Conservation (phyloP, 2,113 vertebrate genomes). For the Chlamydotis undulata region DNA sequence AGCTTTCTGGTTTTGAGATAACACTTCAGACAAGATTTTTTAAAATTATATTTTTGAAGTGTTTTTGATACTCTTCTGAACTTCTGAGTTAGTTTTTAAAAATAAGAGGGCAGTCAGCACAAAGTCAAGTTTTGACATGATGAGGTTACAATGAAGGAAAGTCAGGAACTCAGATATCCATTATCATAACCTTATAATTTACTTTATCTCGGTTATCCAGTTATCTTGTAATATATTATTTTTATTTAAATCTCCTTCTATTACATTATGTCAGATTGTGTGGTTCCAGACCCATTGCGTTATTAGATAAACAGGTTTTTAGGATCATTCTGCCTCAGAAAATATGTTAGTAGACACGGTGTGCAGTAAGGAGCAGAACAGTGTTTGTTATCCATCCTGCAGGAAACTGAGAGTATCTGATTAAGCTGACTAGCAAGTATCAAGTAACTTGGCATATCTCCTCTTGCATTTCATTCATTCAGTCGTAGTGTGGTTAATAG, state of each 20-base stretch:
- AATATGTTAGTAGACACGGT: constrained; percentile 47
- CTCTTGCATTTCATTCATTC: constrained; percentile 72
- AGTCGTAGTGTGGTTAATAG: constrained; percentile 63
- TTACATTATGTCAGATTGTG: background rate
- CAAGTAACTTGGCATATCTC: constrained; percentile 73
- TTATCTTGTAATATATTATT: background rate
- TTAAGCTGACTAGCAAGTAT: constrained; percentile 87
- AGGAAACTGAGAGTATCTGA: constrained; percentile 80
- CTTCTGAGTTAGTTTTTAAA: background rate
- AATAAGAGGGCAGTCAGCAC: background rate
- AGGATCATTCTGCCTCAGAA: constrained; percentile 1
- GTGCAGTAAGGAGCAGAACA: constrained; percentile 52
- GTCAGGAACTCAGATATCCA: background rate
- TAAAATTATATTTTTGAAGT: background rate
- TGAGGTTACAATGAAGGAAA: background rate
- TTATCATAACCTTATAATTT: background rate
- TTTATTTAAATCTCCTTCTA: background rate
- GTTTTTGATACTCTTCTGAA: background rate
- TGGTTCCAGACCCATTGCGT: background rate
- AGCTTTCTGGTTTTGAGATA: background rate
- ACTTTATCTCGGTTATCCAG: background rate
- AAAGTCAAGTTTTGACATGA: background rate
- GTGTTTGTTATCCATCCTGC: constrained; percentile 57
- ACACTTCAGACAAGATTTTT: background rate
- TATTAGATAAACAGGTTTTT: background rate